These are phyloP conservation scores for Microtus oregoni DNA, from an alignment of 2,113 vertebrate genomes.

Conservation along the genomic window DNA sequence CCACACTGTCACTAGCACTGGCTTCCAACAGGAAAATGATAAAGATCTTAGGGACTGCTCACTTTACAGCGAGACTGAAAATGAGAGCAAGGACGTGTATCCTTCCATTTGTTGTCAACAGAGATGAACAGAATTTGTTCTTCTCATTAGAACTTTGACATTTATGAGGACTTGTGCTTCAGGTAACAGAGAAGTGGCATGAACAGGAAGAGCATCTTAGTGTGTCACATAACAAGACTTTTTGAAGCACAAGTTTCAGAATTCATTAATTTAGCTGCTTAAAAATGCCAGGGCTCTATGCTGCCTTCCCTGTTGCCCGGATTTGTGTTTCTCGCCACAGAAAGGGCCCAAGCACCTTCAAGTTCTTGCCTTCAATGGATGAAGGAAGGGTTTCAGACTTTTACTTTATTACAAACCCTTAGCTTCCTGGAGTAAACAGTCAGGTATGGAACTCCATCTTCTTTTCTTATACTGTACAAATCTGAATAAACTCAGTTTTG, in stretches of 20 bases:
- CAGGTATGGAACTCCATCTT: neutral
- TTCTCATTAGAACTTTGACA: conserved; percentile 39
- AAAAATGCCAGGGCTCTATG: neutral
- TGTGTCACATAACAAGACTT: neutral
- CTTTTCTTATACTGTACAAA: neutral
- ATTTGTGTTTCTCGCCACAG: neutral
- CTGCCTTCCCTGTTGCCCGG: neutral
- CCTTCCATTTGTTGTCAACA: neutral
- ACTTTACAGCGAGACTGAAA: neutral
- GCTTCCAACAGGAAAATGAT: conserved; percentile 36
- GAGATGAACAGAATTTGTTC: neutral
- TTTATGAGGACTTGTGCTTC: neutral
- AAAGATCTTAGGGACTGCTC: neutral
- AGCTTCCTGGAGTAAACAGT: neutral
- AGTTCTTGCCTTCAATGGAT: neutral
- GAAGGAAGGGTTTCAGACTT: neutral
- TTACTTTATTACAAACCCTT: neutral
- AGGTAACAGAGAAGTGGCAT: neutral
- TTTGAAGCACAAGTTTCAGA: neutral
- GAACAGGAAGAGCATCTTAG: neutral
- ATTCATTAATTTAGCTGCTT: neutral
- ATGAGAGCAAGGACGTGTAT: neutral
- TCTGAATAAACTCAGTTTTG: neutral
- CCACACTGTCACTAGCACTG: neutral
- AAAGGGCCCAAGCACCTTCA: neutral